Conservation (phyloP, 2,888 invertebrate species). For the Hydrotaea diabolus region DNA sequence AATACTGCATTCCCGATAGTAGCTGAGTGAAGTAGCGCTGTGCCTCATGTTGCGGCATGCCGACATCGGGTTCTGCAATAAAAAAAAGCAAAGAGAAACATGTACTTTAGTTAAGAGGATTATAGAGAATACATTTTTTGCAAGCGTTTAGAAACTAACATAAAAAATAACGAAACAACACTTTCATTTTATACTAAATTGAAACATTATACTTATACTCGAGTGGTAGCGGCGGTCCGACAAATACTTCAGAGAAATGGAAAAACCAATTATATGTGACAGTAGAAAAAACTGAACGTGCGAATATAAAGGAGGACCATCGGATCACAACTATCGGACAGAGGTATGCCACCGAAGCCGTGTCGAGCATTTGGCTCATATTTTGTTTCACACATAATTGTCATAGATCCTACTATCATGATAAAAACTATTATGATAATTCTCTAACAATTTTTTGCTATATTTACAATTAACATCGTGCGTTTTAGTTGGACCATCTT, state of each 20-base stretch:
- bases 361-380: no score
- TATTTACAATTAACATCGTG: no score
- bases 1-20: constrained; percentile 91
- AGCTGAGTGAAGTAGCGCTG: constrained; percentile 94
- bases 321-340: no score
- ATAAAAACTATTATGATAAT: no score
- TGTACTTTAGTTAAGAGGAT: constrained; percentile 40
- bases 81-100: constrained; percentile 51
- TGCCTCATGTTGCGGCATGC: constrained; percentile 90
- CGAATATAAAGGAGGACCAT: no score
- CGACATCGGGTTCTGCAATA: constrained; percentile 93
- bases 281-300: no score
- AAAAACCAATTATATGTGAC: background rate
- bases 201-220: background rate
- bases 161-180: background rate
- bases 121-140: constrained; percentile 3
- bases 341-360: no score
- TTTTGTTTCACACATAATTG: no score
- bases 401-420: no score
- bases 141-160: background rate
- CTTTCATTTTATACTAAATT: background rate
- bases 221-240: background rate
- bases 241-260: background rate
- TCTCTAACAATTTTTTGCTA: no score
- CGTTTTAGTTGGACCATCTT: no score